Evolutionary conservation across 1,140 invertebrate genomes (phyloP).

Genomic region (Pseudomyrmex flavicornis): DNA sequence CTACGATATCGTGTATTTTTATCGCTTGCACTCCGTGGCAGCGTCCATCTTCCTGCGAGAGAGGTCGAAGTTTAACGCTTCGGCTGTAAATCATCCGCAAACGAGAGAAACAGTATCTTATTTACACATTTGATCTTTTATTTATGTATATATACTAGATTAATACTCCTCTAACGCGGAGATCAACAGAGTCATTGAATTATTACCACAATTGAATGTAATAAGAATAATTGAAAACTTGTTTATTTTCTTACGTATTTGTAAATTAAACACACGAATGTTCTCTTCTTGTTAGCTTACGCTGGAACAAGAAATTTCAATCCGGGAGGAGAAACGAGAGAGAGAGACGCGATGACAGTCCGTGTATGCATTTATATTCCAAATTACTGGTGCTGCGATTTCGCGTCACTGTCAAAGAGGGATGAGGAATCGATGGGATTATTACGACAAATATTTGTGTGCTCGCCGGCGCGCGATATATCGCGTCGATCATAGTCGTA

Average conservation of each 20-base stretch:
- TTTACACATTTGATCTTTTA: background rate
- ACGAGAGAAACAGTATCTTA: too few relatives aligned
- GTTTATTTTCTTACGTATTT: too few relatives aligned
- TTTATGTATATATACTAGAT: background rate
- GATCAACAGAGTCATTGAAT: background rate
- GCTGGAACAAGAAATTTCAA: background rate
- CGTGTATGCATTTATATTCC: conserved; percentile 33
- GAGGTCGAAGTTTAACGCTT: conserved; percentile 12
- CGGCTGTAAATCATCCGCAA: too few relatives aligned
- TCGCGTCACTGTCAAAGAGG: conserved; percentile 41
- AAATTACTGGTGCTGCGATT: conserved; percentile 41
- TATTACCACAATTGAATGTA: too few relatives aligned
- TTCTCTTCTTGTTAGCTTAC: too few relatives aligned
- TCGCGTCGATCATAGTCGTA: conserved; percentile 32
- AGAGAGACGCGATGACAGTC: background rate
- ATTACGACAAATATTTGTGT: conserved; percentile 49
- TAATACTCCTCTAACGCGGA: background rate
- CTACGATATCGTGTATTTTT: conserved; percentile 30
- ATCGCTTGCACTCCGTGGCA: background rate
- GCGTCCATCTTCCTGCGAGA: background rate
- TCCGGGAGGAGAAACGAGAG: background rate
- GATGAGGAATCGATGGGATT: conserved; percentile 44
- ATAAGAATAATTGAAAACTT: too few relatives aligned
- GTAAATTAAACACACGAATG: too few relatives aligned
- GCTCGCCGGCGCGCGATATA: conserved; percentile 20